Base-by-base conservation (phyloP, 2,888 invertebrate genomes). In the Aquatica leii region DNA sequence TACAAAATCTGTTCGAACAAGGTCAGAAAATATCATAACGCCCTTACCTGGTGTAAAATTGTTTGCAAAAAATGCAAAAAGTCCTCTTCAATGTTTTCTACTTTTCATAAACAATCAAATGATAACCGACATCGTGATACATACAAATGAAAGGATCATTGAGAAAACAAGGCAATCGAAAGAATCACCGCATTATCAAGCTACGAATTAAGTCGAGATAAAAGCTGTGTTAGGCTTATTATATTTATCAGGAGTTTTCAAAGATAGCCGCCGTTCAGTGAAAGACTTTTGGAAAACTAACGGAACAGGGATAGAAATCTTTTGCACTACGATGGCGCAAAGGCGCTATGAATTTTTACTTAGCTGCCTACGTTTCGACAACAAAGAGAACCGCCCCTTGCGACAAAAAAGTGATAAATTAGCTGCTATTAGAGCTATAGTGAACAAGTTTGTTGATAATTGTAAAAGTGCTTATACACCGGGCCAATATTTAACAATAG, bases 151-250 rank as follows among this genome's bases (percentile, higher is more conserved):
- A 63, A 69, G 67, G 43, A 72, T 72, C 12, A 56, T 18, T 11
- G 59, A 68, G 1, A 69, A 57, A 58, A 54, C 40, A 15, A 60
- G 65, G 9, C 69, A 65, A 65, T 15, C 56, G 18, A 58, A 67
- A 60, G 65, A 65, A 40, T 67, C 24, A 4, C 24, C 24, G 2
- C 24, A 24, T 6, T 24, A 24, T 6, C n/a, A n/a, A 14, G 11
- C 12, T 68, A 49, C 66, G 15, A 65, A 71, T 68, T 50, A 58
- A 34, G 68, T 63, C 54, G 71, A 75, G 67, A 37, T 73, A 41
- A 70, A 67, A 56, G 73, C 69, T 48, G 70, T 74, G 43, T 71
- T 74, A 66, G 70, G 72, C 15, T 57, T 71, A 46, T 59, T 75
- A 40, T 73, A 74, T 61, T 62, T 73, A 50, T 66, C 71, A 55